Base-by-base conservation (phyloP, 2,797 vertebrate species). In the Oceanodroma leucorhoa region DNA sequence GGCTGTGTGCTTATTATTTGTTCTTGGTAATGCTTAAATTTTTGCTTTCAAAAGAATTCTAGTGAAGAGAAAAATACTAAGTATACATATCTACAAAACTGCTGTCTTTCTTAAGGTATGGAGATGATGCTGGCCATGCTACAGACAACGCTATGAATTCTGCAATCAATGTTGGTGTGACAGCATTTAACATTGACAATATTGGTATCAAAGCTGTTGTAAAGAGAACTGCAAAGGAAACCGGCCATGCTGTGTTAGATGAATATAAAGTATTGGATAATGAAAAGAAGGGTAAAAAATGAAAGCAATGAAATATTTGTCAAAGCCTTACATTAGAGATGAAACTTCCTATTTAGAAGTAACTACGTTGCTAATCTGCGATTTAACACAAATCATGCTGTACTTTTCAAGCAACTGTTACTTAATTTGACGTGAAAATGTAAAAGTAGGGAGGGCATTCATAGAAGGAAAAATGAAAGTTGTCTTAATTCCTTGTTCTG, bases 161-260 rank as follows among this genome's bases (percentile, higher is more conserved):
- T 57, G 99, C 99, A 92, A 98, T 99, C 95, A 99, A 99, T 53
- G 98, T 99, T 64, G 99, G 99, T 11, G 55, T 99, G 92, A 98
- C 99, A 41, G 99, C 99, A 71, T 99, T 99, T 98, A 99, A 99
- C 94, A 99, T 99, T 43, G 98, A 99, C 95, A 98, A 99, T 98
- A 98, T 99, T 67, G 99, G 99, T 60, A 97, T 99, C 98, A 99
- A 99, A 97, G 99, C 99, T 32, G 97, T 99, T 84, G 99, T 99
- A 95, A 99, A 99, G 96, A 99, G 95, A 97, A 99, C 99, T 19
- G 99, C 99, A 67, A 99, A 98, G 94, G 98, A 99, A 48, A 99
- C 99, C 0, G 99, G 99, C 2, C 97, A 98, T 54, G 98, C 98
- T 82, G 98, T 99, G 77, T 97, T 99, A 94, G 98, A 99, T 79